Percentiles rank a stretch among this genome's conserved stretches.
Evolutionary conservation across 1,140 invertebrate species (phyloP).

Genomic region (Brachionus plicatilis): DNA sequence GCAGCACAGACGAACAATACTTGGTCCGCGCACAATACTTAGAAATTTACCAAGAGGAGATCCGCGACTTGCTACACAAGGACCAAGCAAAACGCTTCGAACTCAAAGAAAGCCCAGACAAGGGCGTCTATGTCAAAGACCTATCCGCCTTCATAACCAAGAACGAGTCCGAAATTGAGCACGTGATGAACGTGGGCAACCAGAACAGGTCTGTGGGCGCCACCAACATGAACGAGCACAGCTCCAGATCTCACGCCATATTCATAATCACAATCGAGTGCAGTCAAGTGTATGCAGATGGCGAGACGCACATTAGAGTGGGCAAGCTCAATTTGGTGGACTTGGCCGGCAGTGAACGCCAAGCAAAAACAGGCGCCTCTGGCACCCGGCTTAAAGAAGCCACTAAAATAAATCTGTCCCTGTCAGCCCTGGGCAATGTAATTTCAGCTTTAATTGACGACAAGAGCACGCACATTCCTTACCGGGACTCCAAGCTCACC

Average conservation of each 20-base stretch:
- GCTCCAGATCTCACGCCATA: constrained; percentile 93
- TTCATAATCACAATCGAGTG: constrained; percentile 86
- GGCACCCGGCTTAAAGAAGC: constrained; percentile 87
- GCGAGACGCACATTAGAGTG: constrained; percentile 49
- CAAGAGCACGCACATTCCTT: constrained; percentile 47
- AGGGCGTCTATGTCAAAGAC: constrained; percentile 51
- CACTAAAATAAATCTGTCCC: constrained; percentile 86
- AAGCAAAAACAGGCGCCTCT: constrained; percentile 72
- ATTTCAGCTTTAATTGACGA: constrained; percentile 77
- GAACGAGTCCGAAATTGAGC: constrained; percentile 67
- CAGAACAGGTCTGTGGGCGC: constrained; percentile 74
- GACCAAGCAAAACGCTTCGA: constrained; percentile 69
- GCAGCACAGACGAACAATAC: constrained; percentile 70
- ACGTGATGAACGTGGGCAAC: constrained; percentile 69
- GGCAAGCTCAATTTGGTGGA: constrained; percentile 93
- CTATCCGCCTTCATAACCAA: constrained; percentile 70
- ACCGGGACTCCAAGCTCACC: constrained; percentile 56
- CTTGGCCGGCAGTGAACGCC: constrained; percentile 91
- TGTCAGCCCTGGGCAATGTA: constrained; percentile 88
- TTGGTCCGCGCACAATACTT: constrained; percentile 82
- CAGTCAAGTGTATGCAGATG: constrained; percentile 54
- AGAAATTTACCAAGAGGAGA: constrained; percentile 81
- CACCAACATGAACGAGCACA: constrained; percentile 99
- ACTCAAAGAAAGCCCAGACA: constrained; percentile 39
- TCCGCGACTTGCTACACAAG: constrained; percentile 77